phyloP scores from a whole-genome alignment of 1,140 invertebrate genomes.

The Camponotus pennsylvanicus region DNA sequence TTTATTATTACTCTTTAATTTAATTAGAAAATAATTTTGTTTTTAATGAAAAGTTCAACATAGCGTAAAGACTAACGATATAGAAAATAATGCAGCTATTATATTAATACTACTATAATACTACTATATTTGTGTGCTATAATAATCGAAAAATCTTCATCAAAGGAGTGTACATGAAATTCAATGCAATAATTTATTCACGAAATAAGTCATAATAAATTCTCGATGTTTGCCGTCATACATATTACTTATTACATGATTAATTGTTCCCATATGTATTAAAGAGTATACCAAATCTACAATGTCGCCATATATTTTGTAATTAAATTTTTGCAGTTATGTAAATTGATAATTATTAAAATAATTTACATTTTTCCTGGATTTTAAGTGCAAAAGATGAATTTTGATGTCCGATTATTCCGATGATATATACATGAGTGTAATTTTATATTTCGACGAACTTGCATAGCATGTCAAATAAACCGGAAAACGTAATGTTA shows the following conservation, averaged over 20 bases:
- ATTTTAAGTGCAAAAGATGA: neutral
- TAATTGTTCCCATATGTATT: neutral
- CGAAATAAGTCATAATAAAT: neutral
- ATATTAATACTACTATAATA: neutral
- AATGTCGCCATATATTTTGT: neutral
- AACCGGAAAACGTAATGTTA: constrained; percentile 55
- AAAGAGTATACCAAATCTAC: neutral
- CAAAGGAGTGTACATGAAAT: neutral
- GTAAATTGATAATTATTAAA: neutral
- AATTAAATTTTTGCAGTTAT: neutral
- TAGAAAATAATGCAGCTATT: neutral
- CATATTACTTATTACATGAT: constrained; percentile 14
- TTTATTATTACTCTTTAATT: neutral
- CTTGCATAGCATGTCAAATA: constrained; percentile 22
- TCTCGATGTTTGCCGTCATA: neutral
- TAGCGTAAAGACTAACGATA: neutral
- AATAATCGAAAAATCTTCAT: neutral
- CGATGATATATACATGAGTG: neutral
- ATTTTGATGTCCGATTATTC: neutral
- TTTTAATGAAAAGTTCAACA: neutral
- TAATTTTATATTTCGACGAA: neutral
- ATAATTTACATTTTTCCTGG: neutral
- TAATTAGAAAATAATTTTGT: constrained; percentile 28
- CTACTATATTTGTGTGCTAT: neutral
- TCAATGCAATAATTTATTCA: neutral